Base-by-base conservation (phyloP, 2,888 invertebrate genomes). In the Rhagonycha lutea region DNA sequence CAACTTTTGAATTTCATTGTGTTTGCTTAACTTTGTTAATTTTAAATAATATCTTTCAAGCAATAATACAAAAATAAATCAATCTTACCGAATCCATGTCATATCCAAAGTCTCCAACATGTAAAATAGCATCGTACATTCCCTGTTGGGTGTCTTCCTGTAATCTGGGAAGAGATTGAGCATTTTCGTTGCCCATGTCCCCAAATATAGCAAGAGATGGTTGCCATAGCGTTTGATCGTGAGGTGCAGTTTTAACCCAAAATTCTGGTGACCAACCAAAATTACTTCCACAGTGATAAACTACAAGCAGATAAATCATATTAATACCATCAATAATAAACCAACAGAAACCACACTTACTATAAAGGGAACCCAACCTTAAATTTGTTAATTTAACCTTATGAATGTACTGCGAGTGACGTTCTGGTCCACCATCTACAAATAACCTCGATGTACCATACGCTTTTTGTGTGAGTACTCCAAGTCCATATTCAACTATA, bases 81-180 rank as follows among this genome's bases (percentile, higher is more conserved):
- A 47, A 47, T 47, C 85, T 86, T 86, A 91, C 91, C 29, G 92
- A 89, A 87, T 96, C 89, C 96, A 98, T 95, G 87, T 98, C 96
- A 88, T 98, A 98, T 0, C 97, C 98, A 89, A 98, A 97, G 89
- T 98, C 98, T 0, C 97, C 97, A 67, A 97, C 95, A 89, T 98
- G 98, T 72, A 98, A 90, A 73, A 96, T 92, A 72, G 95, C 92
- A 89, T 98, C 96, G 87, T 96, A 97, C 86, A 92, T 88, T 12
- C 92, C 94, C 61, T 91, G 89, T 83, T 96, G 94, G 0, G 95
- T 91, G 84, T 98, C 97, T 82, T 94, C 91, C 88, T 97, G 96
- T 5, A 99, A 88, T 79, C 95, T 91, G 0, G 94, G 91, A 72
- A 98, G 89, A 0, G 98, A 96, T 81, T 95, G 94, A 1, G 97